Evolutionary conservation across 92 coral and sea anemone species (phyloP).

Genomic region (Galaxea fascicularis): DNA sequence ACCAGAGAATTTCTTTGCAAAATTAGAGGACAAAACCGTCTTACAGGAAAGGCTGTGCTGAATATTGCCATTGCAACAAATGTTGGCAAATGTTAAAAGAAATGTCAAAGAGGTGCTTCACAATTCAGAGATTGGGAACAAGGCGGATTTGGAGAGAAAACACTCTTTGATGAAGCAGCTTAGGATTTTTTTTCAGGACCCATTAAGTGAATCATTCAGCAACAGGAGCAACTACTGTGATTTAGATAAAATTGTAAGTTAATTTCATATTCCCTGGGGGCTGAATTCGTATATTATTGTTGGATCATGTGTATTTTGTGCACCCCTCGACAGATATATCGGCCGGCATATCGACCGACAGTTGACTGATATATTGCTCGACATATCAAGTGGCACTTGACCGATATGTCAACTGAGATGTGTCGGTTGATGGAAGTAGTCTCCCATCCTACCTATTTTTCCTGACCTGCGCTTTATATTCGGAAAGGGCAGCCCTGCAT

Average conservation of each 20-base stretch:
- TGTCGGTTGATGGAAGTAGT: too few relatives aligned
- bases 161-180: conserved; percentile 36
- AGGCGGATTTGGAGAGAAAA: conserved; percentile 3
- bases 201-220: conserved; percentile 44
- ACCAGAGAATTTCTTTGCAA: conserved; percentile 36
- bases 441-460: too few relatives aligned
- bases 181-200: conserved; percentile 23
- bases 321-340: too few relatives aligned
- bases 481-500: too few relatives aligned
- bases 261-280: not conserved
- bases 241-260: conserved; percentile 28
- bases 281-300: not conserved
- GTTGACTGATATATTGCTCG: too few relatives aligned
- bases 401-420: too few relatives aligned
- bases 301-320: too few relatives aligned
- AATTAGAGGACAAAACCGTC: conserved; percentile 45
- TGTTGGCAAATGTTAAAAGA: conserved; percentile 14
- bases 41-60: conserved; percentile 42
- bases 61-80: conserved; percentile 33
- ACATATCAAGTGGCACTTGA: too few relatives aligned
- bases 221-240: conserved; percentile 6
- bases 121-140: not conserved
- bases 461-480: too few relatives aligned
- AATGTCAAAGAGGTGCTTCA: conserved; percentile 27
- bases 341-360: too few relatives aligned